Evolutionary conservation across 2,113 vertebrate genomes (phyloP).

Genomic region (Menidia beryllina): DNA sequence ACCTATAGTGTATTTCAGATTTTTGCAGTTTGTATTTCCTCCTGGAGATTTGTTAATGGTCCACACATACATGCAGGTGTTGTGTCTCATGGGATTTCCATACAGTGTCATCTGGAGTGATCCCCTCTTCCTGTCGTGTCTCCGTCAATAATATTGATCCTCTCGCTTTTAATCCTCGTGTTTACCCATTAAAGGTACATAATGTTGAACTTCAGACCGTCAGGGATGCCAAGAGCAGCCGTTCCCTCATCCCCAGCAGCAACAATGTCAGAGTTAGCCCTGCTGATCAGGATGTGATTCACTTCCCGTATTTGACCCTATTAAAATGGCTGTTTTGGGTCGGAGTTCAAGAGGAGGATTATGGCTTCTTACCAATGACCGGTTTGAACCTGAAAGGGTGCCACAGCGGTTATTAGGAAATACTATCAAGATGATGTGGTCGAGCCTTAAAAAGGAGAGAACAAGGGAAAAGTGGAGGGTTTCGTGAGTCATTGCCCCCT

Average conservation of each 20-base stretch:
- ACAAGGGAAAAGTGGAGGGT: background rate
- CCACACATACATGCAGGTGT: constrained; percentile 20
- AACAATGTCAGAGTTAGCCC: constrained; percentile 19
- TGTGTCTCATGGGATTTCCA: constrained; percentile 14
- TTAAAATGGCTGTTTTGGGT: constrained; percentile 57
- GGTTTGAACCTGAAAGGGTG: constrained; percentile 56
- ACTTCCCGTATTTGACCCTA: constrained; percentile 65
- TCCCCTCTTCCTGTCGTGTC: constrained; percentile 17
- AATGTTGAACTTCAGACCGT: constrained; percentile 26
- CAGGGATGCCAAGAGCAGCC: constrained; percentile 18
- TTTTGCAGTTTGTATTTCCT: constrained; percentile 32
- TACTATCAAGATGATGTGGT: constrained; percentile 45
- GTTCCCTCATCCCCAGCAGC: constrained; percentile 16
- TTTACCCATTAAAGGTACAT: constrained; percentile 56
- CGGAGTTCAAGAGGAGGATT: constrained; percentile 71
- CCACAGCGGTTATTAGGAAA: constrained; percentile 45
- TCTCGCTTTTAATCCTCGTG: constrained; percentile 53
- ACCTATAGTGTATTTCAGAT: constrained; percentile 11
- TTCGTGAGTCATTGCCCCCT: background rate
- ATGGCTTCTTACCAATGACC: constrained; percentile 56
- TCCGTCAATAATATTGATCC: constrained; percentile 63
- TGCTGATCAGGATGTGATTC: constrained; percentile 49
- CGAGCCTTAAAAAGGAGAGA: background rate
- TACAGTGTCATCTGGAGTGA: background rate
- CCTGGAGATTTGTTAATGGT: constrained; percentile 27